Conservation (phyloP, 2,888 invertebrate genomes). For the Anorthoa munda region DNA sequence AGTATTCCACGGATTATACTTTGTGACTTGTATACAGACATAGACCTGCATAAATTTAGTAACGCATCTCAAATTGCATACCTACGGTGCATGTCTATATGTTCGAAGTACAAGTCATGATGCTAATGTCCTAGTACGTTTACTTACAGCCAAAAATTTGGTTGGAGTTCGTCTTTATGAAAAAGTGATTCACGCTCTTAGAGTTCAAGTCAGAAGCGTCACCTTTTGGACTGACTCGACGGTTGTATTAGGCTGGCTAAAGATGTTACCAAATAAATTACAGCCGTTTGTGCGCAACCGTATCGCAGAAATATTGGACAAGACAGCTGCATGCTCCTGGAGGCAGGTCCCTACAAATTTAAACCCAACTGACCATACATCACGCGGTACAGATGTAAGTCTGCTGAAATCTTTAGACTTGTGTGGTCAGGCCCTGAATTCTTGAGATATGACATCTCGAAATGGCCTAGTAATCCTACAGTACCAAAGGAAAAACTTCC, state of each 20-base stretch:
- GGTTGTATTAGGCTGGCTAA: conserved; percentile 15
- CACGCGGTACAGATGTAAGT: conserved; percentile 6
- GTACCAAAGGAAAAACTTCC: too few species aligned
- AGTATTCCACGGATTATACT: too few species aligned
- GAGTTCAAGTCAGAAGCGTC: conserved; percentile 7
- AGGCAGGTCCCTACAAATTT: conserved; percentile 1
- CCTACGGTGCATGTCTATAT: too few species aligned
- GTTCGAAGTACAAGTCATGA: too few species aligned
- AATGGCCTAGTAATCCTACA: conserved; percentile 8
- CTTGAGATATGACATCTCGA: background rate
- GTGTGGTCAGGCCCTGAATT: conserved; percentile 9
- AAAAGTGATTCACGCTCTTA: too few species aligned
- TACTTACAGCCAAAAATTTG: too few species aligned
- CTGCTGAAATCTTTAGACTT: conserved; percentile 5
- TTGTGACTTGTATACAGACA: too few species aligned
- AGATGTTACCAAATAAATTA: conserved; percentile 7
- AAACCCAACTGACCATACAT: conserved; percentile 10
- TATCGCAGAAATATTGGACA: conserved; percentile 11
- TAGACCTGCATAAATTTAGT: too few species aligned
- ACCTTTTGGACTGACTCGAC: conserved; percentile 19
- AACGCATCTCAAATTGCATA: too few species aligned
- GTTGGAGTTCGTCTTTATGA: too few species aligned
- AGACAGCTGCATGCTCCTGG: conserved; percentile 3
- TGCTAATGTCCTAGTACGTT: too few species aligned
- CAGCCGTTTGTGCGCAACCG: too few species aligned